Percentiles rank a stretch among this genome's conserved stretches.
phyloP scores from a whole-genome alignment of 1,140 invertebrate species.

The Pseudomyrmex concolor region DNA sequence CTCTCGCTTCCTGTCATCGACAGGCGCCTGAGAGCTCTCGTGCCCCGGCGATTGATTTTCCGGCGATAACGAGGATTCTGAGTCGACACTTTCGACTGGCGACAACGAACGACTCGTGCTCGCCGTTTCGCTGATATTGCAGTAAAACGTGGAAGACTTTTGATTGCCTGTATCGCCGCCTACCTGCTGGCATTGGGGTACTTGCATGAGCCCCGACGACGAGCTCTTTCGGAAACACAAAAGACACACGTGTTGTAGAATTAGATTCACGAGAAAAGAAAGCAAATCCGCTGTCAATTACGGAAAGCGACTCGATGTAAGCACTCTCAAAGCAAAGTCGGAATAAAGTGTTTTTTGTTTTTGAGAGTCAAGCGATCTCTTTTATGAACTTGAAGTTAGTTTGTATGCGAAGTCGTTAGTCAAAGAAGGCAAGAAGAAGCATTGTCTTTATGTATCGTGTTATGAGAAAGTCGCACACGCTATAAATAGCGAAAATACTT shows the following conservation, averaged over 20 bases:
- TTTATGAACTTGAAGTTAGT: no score
- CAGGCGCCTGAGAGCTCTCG: conserved; percentile 51
- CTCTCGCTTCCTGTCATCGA: conserved; percentile 37
- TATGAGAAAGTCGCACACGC: neutral
- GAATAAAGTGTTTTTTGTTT: no score
- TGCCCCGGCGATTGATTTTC: conserved; percentile 44
- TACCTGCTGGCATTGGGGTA: conserved; percentile 77
- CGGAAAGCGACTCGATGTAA: conserved; percentile 23
- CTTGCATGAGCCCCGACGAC: conserved; percentile 80
- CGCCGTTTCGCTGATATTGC: conserved; percentile 78
- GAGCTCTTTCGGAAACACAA: conserved; percentile 53
- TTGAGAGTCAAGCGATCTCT: no score
- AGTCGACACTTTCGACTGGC: conserved; percentile 77
- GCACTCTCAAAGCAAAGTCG: neutral
- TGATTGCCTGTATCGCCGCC: conserved; percentile 73
- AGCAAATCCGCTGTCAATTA: conserved; percentile 6
- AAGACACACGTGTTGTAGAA: conserved; percentile 42
- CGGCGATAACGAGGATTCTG: conserved; percentile 66
- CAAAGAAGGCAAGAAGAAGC: neutral
- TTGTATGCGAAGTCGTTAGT: neutral
- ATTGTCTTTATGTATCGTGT: neutral
- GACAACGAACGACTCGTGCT: conserved; percentile 76
- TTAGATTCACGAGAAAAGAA: conserved; percentile 24
- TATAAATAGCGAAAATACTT: neutral
- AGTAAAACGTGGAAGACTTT: conserved; percentile 84